phyloP scores from a whole-genome alignment of 2,113 vertebrate genomes.

The Sigmodon hispidus region DNA sequence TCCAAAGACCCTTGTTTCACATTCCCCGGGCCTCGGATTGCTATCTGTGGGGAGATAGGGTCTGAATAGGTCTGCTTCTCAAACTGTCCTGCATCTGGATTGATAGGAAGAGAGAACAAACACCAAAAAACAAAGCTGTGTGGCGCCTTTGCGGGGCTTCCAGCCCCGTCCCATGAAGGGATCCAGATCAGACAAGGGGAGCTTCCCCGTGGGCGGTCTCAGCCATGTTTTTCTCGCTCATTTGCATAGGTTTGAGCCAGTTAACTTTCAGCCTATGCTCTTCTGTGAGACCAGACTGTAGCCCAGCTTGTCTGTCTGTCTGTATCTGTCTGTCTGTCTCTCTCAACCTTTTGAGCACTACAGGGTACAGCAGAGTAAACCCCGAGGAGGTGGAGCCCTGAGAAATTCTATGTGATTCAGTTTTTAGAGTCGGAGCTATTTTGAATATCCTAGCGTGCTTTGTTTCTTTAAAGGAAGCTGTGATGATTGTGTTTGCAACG shows the following conservation, averaged over 20 bases:
- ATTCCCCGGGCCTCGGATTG: slow-evolving; percentile 27
- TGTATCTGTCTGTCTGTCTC: not conserved
- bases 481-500: not conserved
- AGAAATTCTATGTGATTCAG: not conserved
- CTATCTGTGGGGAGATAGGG: slow-evolving; percentile 64
- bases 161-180: slow-evolving; percentile 44
- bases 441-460: not conserved
- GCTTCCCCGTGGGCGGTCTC: slow-evolving; percentile 47
- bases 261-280: slow-evolving; percentile 60
- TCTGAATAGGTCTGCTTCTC: slow-evolving; percentile 68
- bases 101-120: slow-evolving; percentile 30
- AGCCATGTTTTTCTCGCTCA: slow-evolving; percentile 64
- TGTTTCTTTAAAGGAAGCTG: slow-evolving; percentile 23
- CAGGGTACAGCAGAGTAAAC: not conserved
- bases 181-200: slow-evolving; percentile 50
- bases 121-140: slow-evolving; percentile 52
- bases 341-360: not conserved
- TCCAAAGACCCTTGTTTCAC: slow-evolving; percentile 62
- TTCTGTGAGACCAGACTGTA: slow-evolving; percentile 57
- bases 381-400: not conserved
- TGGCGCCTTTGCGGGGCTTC: not conserved
- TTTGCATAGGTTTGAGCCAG: slow-evolving; percentile 80
- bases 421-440: not conserved
- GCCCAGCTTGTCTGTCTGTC: slow-evolving; percentile 32
- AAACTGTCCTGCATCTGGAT: slow-evolving; percentile 44